Evolutionary conservation across 2,113 vertebrate species (phyloP).

Genomic region (Oxyruncus cristatus): DNA sequence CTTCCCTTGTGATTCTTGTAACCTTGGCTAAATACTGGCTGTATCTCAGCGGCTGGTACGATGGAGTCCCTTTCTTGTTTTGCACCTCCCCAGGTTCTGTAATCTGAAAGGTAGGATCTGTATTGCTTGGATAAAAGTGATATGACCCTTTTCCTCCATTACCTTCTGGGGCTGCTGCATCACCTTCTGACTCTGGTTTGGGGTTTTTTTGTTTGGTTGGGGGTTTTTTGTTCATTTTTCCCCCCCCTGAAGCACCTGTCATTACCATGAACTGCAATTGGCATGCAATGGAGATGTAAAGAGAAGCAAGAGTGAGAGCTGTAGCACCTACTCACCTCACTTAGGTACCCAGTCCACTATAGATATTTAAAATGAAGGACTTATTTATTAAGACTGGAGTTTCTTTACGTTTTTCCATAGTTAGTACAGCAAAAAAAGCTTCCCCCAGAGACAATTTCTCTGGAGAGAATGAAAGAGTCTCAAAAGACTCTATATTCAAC

Average conservation of each 20-base stretch:
- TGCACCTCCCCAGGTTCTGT: neutral
- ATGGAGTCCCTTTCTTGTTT: neutral
- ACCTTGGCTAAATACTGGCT: neutral
- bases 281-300: neutral
- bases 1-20: neutral
- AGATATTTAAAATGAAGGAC: neutral
- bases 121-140: neutral
- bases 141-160: neutral
- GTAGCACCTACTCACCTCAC: neutral
- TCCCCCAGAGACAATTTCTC: neutral
- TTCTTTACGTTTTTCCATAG: neutral
- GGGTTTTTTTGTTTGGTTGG: fast-evolving
- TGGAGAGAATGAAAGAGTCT: neutral
- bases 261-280: neutral
- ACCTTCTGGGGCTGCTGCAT: neutral
- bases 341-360: neutral
- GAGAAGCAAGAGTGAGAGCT: neutral
- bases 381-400: neutral
- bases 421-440: neutral
- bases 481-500: neutral
- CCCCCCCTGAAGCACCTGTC: neutral
- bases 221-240: neutral
- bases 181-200: neutral
- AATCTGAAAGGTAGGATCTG: neutral
- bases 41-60: neutral